Conservation (phyloP, 2,113 vertebrate genomes). For the Canis aureus region DNA sequence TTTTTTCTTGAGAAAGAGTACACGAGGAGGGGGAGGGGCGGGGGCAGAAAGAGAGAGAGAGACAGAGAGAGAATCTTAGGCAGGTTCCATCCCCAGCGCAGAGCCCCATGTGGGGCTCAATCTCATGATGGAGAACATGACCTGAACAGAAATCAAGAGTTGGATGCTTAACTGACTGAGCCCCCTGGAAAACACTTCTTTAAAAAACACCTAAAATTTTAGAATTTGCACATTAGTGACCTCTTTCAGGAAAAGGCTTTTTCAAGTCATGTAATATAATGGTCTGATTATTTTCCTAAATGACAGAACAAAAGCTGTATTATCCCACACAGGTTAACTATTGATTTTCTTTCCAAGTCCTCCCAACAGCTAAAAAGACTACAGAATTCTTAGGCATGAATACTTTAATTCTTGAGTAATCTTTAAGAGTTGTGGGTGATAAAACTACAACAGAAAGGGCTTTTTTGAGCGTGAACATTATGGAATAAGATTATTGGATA, state of each 20-base stretch:
- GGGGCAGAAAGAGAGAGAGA: too few species aligned
- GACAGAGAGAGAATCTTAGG: neutral
- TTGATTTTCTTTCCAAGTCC: conserved; percentile 43
- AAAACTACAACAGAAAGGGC: neutral
- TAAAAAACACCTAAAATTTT: neutral
- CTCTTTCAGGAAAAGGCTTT: neutral
- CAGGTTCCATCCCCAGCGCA: neutral
- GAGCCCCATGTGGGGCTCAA: neutral
- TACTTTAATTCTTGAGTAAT: conserved; percentile 4
- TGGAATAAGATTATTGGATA: neutral
- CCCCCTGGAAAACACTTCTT: neutral
- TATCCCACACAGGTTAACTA: neutral
- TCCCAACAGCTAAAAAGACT: neutral
- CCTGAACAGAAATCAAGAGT: neutral
- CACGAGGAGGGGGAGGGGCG: neutral
- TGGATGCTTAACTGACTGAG: neutral
- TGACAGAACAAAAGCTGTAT: conserved; percentile 9
- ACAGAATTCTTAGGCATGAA: conserved; percentile 17
- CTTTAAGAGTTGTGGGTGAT: neutral
- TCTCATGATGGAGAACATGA: neutral
- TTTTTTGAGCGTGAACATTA: neutral
- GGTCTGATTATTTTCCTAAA: conserved; percentile 8
- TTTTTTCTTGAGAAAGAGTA: neutral
- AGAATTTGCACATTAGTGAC: conserved; percentile 2
- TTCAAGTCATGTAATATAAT: neutral